phyloP scores from a whole-genome alignment of 2,113 vertebrate species.

The Odontophorus gujanensis region DNA sequence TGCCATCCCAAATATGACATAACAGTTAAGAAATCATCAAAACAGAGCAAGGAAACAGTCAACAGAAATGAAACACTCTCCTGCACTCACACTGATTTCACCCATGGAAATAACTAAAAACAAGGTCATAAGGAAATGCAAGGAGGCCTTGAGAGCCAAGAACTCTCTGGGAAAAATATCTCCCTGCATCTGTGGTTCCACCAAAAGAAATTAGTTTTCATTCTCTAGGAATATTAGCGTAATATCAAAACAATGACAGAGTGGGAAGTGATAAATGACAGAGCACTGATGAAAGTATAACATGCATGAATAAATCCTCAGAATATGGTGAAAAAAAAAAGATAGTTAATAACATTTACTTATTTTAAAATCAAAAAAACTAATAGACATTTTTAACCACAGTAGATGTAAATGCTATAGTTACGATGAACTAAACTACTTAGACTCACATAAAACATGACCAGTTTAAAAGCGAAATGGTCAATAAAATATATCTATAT shows the following conservation, averaged over 20 bases:
- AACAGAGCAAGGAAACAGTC: neutral
- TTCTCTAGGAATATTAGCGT: slow-evolving; percentile 38
- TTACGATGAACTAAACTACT: neutral
- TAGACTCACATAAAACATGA: neutral
- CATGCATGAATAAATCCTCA: neutral
- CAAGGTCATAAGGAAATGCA: slow-evolving; percentile 33
- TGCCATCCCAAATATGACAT: neutral
- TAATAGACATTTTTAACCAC: neutral
- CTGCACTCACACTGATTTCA: neutral
- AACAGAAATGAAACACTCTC: neutral
- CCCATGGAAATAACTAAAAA: neutral
- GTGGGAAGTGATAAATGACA: slow-evolving; percentile 12
- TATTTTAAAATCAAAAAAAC: neutral
- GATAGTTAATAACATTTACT: neutral
- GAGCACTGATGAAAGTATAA: neutral
- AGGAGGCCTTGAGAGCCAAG: slow-evolving; percentile 20
- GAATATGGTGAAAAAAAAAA: neutral
- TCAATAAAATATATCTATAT: neutral
- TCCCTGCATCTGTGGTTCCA: slow-evolving; percentile 31
- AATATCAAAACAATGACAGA: slow-evolving; percentile 35
- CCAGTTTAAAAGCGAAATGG: neutral
- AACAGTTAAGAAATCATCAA: neutral
- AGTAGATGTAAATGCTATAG: neutral
- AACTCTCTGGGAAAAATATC: slow-evolving; percentile 21
- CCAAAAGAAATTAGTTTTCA: slow-evolving; percentile 59